Base-by-base conservation (phyloP, 2,797 vertebrate genomes). In the Cebuella pygmaea region DNA sequence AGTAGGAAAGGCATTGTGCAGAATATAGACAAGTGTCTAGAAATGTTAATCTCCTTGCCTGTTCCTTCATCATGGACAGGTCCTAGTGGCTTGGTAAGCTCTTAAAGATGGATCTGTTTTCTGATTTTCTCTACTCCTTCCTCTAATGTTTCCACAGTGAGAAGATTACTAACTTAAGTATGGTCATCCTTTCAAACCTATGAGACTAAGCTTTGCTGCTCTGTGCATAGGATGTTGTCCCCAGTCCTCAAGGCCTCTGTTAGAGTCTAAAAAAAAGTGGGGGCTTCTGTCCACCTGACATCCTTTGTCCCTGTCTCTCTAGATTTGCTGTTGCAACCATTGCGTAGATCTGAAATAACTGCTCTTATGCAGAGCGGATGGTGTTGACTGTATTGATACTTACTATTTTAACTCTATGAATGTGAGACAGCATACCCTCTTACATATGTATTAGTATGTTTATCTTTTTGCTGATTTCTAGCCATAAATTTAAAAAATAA, bases 1-100 rank as follows among this genome's bases (percentile, higher is more conserved):
- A 72, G 50, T 55, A 79, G 41, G 44, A 87, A n/a, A 74, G 30
- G 9, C 75, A 67, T 50, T 90, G 5, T 95, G 24, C 27, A 92
- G 48, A 86, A 90, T 88, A 72, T 46, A 46, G 8, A 55, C 76
- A 50, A 85, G 10, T 92, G 24, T 44, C 41, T 67, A 82, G 52
- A 92, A 94, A 79, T 95, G n/a, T 75, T 88, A 36, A 61, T 83
- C 94, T 75, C 17, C 9, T 95, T 92, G 48, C 70, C 20, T 83
- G 22, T 86, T 85, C 24, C 52, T 14, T 70, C 72, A 50, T 82
- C 36, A 61, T 59, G 52, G 46, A 39, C 5, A 41, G 9, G 22
- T 92, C 14, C 44, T 61, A 50, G 59, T 74, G 50, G 19, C 27
- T 59, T 83, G 26, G 10, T 41, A 79, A 74, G 8, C 12, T 79